phyloP scores from a whole-genome alignment of 2,888 invertebrate species.

The Acanthosoma haemorrhoidale region DNA sequence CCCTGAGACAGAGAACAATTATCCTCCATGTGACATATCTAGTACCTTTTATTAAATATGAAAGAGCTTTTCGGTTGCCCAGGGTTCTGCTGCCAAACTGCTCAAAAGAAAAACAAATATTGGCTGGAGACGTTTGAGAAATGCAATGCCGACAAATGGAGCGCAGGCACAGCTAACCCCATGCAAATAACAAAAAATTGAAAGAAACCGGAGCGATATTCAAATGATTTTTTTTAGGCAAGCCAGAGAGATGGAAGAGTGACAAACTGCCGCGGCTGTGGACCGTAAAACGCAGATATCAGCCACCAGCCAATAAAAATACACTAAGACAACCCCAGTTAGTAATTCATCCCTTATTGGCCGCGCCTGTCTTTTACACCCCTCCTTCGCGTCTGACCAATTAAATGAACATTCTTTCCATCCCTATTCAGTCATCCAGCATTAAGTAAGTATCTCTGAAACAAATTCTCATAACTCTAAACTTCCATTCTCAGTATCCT shows the following conservation, averaged over 20 bases:
- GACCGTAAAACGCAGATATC: constrained; percentile 5
- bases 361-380: background rate
- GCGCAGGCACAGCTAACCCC: background rate
- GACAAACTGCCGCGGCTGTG: background rate
- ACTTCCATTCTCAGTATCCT: background rate
- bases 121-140: too few relatives aligned
- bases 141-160: too few relatives aligned
- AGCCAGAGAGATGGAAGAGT: too few relatives aligned
- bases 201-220: constrained; percentile 5
- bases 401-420: constrained; percentile 6
- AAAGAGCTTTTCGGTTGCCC: too few relatives aligned
- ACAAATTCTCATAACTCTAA: background rate
- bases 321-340: background rate
- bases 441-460: background rate
- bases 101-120: too few relatives aligned
- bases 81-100: too few relatives aligned
- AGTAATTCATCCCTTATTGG: constrained; percentile 2
- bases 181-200: constrained; percentile 11
- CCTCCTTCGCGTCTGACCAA: background rate
- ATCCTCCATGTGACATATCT: too few relatives aligned
- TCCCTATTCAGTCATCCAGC: too few relatives aligned
- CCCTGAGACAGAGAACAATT: too few relatives aligned
- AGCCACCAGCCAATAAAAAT: constrained; percentile 4
- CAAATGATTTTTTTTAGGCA: constrained; percentile 2
- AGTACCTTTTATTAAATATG: too few relatives aligned